Percentiles rank a stretch among this genome's conserved stretches.
These are phyloP conservation scores for Myotis lucifugus DNA, from an alignment of 2,113 vertebrate species.

Conservation along the genomic window DNA sequence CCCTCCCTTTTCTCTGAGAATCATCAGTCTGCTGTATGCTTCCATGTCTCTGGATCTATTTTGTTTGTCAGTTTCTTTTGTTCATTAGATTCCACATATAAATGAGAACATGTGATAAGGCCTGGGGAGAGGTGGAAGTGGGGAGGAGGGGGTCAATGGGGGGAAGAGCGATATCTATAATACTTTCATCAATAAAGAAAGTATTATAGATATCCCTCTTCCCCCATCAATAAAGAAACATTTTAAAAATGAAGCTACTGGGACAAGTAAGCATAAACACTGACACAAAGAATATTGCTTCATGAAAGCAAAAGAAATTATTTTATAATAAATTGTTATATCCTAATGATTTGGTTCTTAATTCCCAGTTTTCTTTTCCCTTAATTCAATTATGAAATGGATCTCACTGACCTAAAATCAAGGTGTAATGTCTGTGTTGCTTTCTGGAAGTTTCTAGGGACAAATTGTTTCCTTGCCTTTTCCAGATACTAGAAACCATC, in stretches of 20 bases:
- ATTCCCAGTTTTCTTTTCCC: background rate
- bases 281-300: background rate
- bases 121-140: too few relatives aligned
- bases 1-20: too few relatives aligned
- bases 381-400: background rate
- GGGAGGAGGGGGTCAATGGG: too few relatives aligned
- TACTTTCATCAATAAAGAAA: too few relatives aligned
- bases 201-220: too few relatives aligned
- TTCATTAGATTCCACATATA: too few relatives aligned
- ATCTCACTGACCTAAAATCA: background rate
- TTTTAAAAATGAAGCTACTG: background rate
- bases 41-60: too few relatives aligned
- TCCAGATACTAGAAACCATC: background rate
- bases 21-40: too few relatives aligned
- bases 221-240: too few relatives aligned
- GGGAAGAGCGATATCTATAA: too few relatives aligned
- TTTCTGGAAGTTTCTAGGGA: background rate
- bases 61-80: too few relatives aligned
- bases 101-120: too few relatives aligned
- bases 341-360: background rate
- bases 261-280: background rate
- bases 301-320: background rate
- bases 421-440: background rate
- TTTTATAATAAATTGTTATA: background rate
- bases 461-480: background rate